Base-by-base conservation (phyloP, 64 coral and sea anemone genomes). In the Catalaphyllia jardinei region DNA sequence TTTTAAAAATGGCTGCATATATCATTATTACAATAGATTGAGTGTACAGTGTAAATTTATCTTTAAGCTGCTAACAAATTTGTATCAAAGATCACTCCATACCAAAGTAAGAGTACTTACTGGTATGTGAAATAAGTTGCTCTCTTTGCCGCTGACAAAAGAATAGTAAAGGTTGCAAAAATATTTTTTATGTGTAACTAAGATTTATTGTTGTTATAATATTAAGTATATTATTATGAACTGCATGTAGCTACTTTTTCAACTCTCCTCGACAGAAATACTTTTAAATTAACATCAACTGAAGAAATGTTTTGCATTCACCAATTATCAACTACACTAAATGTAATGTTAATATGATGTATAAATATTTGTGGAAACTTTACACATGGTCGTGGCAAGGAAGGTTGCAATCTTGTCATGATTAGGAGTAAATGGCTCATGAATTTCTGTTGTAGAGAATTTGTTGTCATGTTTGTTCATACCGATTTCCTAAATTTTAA, bases 1-100 rank as follows among this genome's bases (percentile, higher is more conserved):
- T 11, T 2, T 71, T 11, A 25, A 71, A n/a, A 50, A 71, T 85
- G 22, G 24, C 39, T 24, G 38, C 46, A 62, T 42, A 35, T 65
- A 29, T 20, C 60, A 83, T 52, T 85, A 71, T 28, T 64, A 69
- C 10, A 10, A 69, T 71, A 85, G 62, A 50, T 85, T 50, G 35
- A 85, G 16, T 85, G 81, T 85, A 85, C 81, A 85, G 81, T 85
- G 81, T 85, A 85, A 50, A 85, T 71, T 67, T 17, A 71, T 69
- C 4, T 42, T 24, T 9, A 50, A 77, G 62, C 81, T 71, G 31
- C 22, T 20, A 49, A 52, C 33, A 71, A 67, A 67, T 85, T 24
- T 39, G 71, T 71, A 69, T 71, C n/a, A 13, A 85, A 65, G 20
- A 85, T 39, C n/a, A 46, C 42, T 39, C 59, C 60, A 30, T 65